Percentiles rank a stretch among this genome's conserved stretches.
Conservation (phyloP, 2,113 vertebrate genomes). For the Thalassoma bifasciatum region DNA sequence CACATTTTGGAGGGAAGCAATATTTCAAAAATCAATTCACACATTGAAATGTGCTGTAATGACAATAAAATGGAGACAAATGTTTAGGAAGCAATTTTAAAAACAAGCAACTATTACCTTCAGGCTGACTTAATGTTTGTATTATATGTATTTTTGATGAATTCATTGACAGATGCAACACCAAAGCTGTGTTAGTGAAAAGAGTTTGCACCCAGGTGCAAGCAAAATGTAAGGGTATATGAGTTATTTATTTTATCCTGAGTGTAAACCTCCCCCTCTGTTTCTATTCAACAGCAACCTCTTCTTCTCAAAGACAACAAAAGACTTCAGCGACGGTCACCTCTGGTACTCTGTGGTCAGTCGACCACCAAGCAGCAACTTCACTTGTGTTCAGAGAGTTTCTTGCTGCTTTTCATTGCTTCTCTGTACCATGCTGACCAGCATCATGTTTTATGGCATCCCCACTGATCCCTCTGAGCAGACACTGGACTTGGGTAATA, state of each 20-base stretch:
- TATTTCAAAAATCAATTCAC: no score
- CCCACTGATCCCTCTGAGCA: conserved; percentile 92
- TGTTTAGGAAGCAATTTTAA: no score
- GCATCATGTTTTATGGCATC: conserved; percentile 95
- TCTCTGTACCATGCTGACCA: conserved; percentile 95
- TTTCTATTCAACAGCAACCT: conserved; percentile 83
- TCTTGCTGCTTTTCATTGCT: conserved; percentile 94
- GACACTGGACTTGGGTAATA: conserved; percentile 92
- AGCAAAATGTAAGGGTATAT: no score
- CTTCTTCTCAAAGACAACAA: conserved; percentile 90
- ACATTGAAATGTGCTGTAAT: not conserved
- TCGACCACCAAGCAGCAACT: conserved; percentile 86
- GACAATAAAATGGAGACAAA: not conserved
- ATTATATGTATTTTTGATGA: no score
- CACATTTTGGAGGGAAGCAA: not conserved
- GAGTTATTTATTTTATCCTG: no score
- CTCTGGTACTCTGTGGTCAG: conserved; percentile 93
- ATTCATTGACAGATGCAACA: no score
- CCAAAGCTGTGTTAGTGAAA: no score
- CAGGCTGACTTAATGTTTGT: no score
- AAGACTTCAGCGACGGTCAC: conserved; percentile 90
- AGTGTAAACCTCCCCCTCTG: not conserved
- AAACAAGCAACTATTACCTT: no score
- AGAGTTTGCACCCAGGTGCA: no score
- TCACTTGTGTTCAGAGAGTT: conserved; percentile 90